Evolutionary conservation across 2,113 vertebrate species (phyloP), one percentile per base, ranked within the genome.

Genomic region (Sarotherodon lohbergeri): DNA sequence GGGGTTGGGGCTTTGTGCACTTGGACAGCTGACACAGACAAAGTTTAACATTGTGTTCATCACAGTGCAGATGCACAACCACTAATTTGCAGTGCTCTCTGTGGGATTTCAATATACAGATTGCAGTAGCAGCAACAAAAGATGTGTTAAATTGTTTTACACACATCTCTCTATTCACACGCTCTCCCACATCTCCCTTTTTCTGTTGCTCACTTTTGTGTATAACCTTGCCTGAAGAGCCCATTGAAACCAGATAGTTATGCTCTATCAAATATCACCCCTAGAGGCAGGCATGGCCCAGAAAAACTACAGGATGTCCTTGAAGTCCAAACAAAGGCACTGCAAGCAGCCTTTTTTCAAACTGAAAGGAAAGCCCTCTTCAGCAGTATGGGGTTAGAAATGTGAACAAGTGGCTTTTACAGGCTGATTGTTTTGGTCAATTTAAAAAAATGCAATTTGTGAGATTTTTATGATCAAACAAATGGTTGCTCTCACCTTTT

Each of bases 151-250:
- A 68, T 59, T 22, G 4, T 85, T 81, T 13, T 54, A 79, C 39
- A 81, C 48, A 52, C 48, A 48, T 48, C 54, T 39, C 56, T 68
- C 11, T 73, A 29, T 48, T 59, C 32, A 29, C 39, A 39, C 12
- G 13, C 36, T 19, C 61, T 71, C 12, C 5, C 46, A 88, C 61
- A 83, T 73, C 34, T 71, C 85, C n/a, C 6, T 41, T 87, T 90
- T 57, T 80, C 24, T 78, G 22, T 88, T 89, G 54, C 79, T 90
- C 41, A 55, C 73, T 85, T 91, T 27, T 71, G 48, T 87, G 36
- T 81, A 50, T 86, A 85, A 94, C 91, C 92, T 95, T 94, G 90
- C 88, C 89, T 92, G 68, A 86, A 92, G 90, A 87, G 71, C 27
- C 61, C 29, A 63, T 79, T 92, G 82, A 93, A 86, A 92, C 88